These are phyloP conservation scores for Gopherus evgoodei DNA, from an alignment of 2,113 vertebrate genomes.

Conservation along the genomic window DNA sequence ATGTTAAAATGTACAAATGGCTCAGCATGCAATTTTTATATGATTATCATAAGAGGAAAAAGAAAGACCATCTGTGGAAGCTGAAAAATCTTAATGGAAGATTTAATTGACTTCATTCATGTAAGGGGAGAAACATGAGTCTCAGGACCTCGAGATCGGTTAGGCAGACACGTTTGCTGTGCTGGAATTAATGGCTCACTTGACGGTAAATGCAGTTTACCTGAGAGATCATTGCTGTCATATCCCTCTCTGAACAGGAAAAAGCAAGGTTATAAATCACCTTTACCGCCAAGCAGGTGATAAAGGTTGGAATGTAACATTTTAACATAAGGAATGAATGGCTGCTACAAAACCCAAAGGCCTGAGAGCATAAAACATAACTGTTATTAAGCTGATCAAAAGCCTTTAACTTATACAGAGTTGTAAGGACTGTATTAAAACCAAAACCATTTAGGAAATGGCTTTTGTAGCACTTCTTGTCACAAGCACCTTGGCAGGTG, in stretches of 20 bases:
- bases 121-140: conserved; percentile 20
- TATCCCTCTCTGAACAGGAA: not conserved
- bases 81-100: conserved; percentile 59
- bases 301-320: not conserved
- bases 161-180: conserved; percentile 21
- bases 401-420: conserved; percentile 42
- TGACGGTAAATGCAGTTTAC: not conserved
- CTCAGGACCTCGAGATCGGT: conserved; percentile 15
- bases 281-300: not conserved
- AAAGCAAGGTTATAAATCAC: conserved; percentile 57
- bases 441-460: conserved; percentile 54
- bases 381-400: conserved; percentile 59
- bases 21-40: conserved; percentile 71
- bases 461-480: conserved; percentile 43
- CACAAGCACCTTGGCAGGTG: conserved; percentile 5
- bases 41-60: conserved; percentile 63
- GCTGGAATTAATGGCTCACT: conserved; percentile 51
- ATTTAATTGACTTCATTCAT: conserved; percentile 74
- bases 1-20: conserved; percentile 66
- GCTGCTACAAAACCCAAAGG: conserved; percentile 9
- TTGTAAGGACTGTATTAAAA: conserved; percentile 54
- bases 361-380: conserved; percentile 55
- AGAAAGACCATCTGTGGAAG: conserved; percentile 67
- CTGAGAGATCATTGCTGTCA: conserved; percentile 52
- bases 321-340: conserved; percentile 17